phyloP scores from a whole-genome alignment of 2,113 vertebrate species.

The Sakesphorus luctuosus region DNA sequence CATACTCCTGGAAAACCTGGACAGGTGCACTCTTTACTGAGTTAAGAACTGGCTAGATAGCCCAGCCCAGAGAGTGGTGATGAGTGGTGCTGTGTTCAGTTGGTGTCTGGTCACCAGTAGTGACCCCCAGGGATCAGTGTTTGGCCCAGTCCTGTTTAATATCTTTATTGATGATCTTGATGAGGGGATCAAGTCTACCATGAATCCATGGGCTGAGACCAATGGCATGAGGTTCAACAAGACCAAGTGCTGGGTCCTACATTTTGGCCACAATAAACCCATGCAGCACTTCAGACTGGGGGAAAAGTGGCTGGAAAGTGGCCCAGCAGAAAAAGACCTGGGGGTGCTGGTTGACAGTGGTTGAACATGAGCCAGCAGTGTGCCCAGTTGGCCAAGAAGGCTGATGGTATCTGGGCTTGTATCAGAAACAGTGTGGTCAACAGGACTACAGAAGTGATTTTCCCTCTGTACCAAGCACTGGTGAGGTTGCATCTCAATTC shows the following conservation, averaged over 20 bases:
- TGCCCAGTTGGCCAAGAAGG: not conserved
- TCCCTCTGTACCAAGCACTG: not conserved
- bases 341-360: not conserved
- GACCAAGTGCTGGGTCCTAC: not conserved
- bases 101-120: rapidly evolving
- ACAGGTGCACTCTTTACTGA: not conserved
- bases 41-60: not conserved
- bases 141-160: not conserved
- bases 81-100: not conserved
- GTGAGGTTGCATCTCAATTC: not conserved
- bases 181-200: not conserved
- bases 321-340: not conserved
- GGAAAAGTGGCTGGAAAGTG: not conserved
- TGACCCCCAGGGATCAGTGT: no score
- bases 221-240: not conserved
- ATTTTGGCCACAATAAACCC: not conserved
- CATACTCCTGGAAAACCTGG: not conserved
- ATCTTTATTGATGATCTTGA: not conserved
- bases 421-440: not conserved
- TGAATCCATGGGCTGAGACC: not conserved
- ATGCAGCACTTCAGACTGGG: not conserved
- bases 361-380: not conserved
- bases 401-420: not conserved
- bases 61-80: not conserved
- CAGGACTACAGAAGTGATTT: not conserved